Evolutionary conservation across 2,113 vertebrate species (phyloP).

Genomic region (Pagrus major): DNA sequence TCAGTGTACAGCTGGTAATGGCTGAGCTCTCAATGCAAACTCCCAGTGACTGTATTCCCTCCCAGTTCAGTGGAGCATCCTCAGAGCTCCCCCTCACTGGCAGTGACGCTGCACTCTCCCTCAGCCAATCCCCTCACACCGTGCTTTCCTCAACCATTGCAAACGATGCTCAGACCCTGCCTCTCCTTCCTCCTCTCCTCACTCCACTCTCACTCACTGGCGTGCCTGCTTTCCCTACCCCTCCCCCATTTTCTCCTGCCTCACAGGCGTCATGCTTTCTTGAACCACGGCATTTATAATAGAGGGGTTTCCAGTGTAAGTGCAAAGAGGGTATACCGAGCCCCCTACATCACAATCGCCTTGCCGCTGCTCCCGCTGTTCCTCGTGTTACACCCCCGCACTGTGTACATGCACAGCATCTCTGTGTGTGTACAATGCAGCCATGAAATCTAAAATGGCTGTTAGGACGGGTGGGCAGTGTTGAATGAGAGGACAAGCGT

Average conservation of each 20-base stretch:
- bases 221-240: conserved; percentile 69
- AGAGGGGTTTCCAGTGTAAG: conserved; percentile 71
- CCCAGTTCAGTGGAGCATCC: conserved; percentile 69
- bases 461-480: conserved; percentile 61
- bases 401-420: conserved; percentile 10
- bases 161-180: conserved; percentile 72
- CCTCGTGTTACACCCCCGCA: background rate
- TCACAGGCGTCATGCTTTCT: conserved; percentile 67
- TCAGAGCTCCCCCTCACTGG: conserved; percentile 73
- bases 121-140: conserved; percentile 79
- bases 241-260: conserved; percentile 83
- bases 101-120: conserved; percentile 66
- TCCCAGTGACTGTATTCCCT: conserved; percentile 75
- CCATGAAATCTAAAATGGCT: conserved; percentile 80
- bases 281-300: conserved; percentile 64
- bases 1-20: conserved; percentile 66
- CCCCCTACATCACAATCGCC: conserved; percentile 12
- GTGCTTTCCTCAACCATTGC: conserved; percentile 65
- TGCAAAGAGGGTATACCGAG: conserved; percentile 37
- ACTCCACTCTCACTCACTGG: conserved; percentile 64
- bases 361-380: conserved; percentile 8
- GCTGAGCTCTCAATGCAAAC: conserved; percentile 73
- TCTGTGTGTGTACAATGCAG: conserved; percentile 32
- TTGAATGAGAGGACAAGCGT: conserved; percentile 41
- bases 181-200: conserved; percentile 60